Conservation (phyloP, 2,888 invertebrate genomes). For the Orthonychiurus folsomi region DNA sequence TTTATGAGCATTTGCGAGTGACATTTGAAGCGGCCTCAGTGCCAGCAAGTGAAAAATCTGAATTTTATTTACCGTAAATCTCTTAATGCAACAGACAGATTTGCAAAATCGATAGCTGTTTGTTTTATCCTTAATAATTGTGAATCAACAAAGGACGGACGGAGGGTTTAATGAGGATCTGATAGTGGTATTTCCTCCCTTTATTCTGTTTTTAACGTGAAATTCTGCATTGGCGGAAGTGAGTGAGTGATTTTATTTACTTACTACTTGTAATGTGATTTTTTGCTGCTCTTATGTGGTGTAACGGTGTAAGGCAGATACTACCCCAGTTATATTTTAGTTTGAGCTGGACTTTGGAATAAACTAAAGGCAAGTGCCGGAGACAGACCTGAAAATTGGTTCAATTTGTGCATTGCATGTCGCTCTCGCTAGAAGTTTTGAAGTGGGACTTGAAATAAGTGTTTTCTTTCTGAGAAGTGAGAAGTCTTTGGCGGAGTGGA, state of each 20-base stretch:
- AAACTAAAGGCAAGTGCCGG: background rate
- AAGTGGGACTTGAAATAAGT: no score
- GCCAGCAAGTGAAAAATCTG: no score
- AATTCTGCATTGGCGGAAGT: background rate
- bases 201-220: background rate
- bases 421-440: background rate
- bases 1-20: no score
- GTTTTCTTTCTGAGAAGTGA: background rate
- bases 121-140: background rate
- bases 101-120: background rate
- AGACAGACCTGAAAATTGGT: background rate
- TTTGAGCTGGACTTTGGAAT: background rate
- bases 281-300: background rate
- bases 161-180: background rate
- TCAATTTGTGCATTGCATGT: background rate
- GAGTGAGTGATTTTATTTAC: background rate
- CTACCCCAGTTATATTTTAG: background rate
- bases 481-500: no score
- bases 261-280: background rate
- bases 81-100: background rate
- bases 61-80: background rate
- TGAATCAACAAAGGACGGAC: background rate
- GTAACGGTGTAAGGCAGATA: background rate
- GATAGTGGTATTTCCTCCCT: background rate
- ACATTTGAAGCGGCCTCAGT: no score